A percentile compares a stretch with the other conserved stretches of the same genome.
Evolutionary conservation across 1,140 invertebrate species (phyloP).

Genomic region (Trachymyrmex septentrionalis): DNA sequence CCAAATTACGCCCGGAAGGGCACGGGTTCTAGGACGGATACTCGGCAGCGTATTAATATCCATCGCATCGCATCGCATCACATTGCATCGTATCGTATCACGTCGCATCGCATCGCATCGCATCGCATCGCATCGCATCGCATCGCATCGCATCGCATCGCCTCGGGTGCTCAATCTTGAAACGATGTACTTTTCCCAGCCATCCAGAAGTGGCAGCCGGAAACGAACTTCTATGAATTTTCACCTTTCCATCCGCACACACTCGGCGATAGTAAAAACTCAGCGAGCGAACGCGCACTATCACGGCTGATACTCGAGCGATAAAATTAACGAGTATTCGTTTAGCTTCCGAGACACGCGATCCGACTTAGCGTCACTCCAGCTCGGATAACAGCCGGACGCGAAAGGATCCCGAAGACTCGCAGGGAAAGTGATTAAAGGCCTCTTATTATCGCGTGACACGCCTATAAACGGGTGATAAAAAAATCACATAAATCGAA

Average conservation of each 20-base stretch:
- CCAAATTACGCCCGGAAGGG: slow-evolving; percentile 31
- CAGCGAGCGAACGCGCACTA: neutral
- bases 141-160: neutral
- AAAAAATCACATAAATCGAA: slow-evolving; percentile 32
- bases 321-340: slow-evolving; percentile 57
- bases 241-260: neutral
- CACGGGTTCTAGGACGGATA: neutral
- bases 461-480: slow-evolving; percentile 28
- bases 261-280: slow-evolving; percentile 17
- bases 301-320: slow-evolving; percentile 33
- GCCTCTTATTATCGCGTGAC: slow-evolving; percentile 29
- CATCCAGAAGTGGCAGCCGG: slow-evolving; percentile 12
- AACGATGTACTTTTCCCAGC: slow-evolving; percentile 13
- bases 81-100: neutral
- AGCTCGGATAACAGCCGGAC: neutral
- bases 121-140: neutral
- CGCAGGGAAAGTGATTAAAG: slow-evolving; percentile 7
- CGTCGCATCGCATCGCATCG: slow-evolving; percentile 3
- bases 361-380: slow-evolving; percentile 20
- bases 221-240: slow-evolving; percentile 36
- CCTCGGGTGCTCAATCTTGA: slow-evolving; percentile 32
- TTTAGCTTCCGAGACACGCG: slow-evolving; percentile 46
- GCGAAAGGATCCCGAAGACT: neutral
- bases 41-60: slow-evolving; percentile 11
- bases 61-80: slow-evolving; percentile 7